Evolutionary conservation across 2,113 vertebrate species (phyloP).

Genomic region (Microtus montanus): DNA sequence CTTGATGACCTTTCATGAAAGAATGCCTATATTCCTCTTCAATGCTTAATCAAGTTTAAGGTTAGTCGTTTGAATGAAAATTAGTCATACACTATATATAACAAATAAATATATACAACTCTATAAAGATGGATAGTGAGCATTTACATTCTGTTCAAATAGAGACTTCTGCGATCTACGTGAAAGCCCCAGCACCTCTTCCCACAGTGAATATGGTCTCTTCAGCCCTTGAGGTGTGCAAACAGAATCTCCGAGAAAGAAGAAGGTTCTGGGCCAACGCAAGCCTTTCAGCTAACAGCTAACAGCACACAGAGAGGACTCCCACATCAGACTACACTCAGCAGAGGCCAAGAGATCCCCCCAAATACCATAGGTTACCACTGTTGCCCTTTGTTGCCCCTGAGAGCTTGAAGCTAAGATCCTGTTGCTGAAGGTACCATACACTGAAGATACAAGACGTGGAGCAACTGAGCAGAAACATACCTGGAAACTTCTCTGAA

Average conservation of each 20-base stretch:
- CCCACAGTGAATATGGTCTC: not conserved
- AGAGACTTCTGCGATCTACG: not conserved
- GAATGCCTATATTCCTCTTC: not conserved
- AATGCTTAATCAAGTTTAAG: not conserved
- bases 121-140: not conserved
- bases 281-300: conserved; percentile 33
- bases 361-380: not conserved
- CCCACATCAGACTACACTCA: not conserved
- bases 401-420: not conserved
- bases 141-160: not conserved
- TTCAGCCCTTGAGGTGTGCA: not conserved
- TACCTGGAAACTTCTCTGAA: not conserved
- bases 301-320: too few relatives aligned
- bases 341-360: not conserved
- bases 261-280: not conserved
- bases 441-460: not conserved
- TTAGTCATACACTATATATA: not conserved
- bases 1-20: not conserved
- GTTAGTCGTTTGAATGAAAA: not conserved
- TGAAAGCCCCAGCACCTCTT: not conserved
- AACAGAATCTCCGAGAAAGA: conserved; percentile 20
- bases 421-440: not conserved
- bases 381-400: not conserved
- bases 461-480: not conserved
- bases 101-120: conserved; percentile 7